Evolutionary conservation across 2,113 vertebrate species (phyloP), one percentile per base, ranked within the genome.

Genomic region (Paraplagusia blochii): DNA sequence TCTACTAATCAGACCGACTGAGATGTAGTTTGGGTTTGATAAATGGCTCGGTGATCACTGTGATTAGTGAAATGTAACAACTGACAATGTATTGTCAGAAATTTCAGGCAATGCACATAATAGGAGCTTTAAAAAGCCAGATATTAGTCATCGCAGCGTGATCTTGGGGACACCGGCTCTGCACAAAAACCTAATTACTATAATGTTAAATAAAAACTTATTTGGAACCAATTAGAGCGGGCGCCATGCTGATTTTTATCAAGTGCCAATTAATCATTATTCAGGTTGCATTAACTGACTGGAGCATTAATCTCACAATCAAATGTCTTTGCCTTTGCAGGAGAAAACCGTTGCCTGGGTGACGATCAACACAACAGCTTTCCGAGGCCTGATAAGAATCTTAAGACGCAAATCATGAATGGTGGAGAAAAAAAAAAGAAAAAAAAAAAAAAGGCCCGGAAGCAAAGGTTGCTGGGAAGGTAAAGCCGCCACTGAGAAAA

Each of bases 201-300:
- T 57, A 17, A 72, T 58, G 17, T 59, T 40, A 62, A 79, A 71
- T 3, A 42, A 40, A 35, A 51, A 57, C 45, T 54, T 64, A 29
- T 66, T 73, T 22, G 33, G 45, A 63, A 73, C 46, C 52, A 42
- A 69, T 66, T 50, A 57, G 16, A 36, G 13, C 65, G 53, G 82
- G 69, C 64, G 72, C 43, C 51, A 58, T 44, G 45, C 53, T 48
- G 44, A 63, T 71, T 74, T 53, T 66, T 62, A 79, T 58, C 55
- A 49, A 66, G 14, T 47, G 45, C 51, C 33, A 84, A 87, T 84
- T 84, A 85, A 77, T 75, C 64, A 82, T 82, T 69, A 53, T 66
- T 70, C 63, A 63, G 63, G 58, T 68, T 72, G 53, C 9, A 42
- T 49, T 58, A 60, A 84, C 77, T 57, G 52, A 67, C 53, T 67